Evolutionary conservation across 2,113 vertebrate genomes (phyloP).

Genomic region (Geococcyx californianus): DNA sequence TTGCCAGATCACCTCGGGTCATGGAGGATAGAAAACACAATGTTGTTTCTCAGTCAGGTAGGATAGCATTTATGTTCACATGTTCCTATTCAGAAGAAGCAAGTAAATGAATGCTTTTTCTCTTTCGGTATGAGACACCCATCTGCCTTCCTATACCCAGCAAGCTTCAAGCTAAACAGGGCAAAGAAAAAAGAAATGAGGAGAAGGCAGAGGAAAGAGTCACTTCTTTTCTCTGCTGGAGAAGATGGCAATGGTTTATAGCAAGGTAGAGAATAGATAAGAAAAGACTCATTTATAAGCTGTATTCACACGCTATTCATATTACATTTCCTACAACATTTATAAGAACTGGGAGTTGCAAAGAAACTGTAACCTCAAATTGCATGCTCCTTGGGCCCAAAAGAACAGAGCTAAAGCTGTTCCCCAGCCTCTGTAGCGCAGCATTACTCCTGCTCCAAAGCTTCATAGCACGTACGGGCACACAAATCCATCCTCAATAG

Average conservation of each 20-base stretch:
- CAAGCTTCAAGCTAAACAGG: background rate
- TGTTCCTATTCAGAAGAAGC: background rate
- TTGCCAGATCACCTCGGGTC: background rate
- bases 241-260: background rate
- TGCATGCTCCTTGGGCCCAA: background rate
- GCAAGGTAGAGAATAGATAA: background rate
- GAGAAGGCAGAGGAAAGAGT: background rate
- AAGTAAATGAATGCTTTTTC: background rate
- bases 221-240: background rate
- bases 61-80: background rate
- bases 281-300: background rate
- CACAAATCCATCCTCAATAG: background rate
- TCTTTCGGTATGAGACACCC: background rate
- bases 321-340: background rate
- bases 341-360: background rate
- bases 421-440: background rate
- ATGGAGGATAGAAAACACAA: background rate
- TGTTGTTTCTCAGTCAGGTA: background rate
- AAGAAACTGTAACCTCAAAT: background rate
- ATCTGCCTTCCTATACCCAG: background rate
- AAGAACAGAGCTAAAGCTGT: background rate
- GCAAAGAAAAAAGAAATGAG: background rate
- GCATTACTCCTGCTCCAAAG: background rate
- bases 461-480: accelerated
- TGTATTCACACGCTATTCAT: background rate